phyloP scores from a whole-genome alignment of 2,888 invertebrate genomes.

The Polymixis lichenea region DNA sequence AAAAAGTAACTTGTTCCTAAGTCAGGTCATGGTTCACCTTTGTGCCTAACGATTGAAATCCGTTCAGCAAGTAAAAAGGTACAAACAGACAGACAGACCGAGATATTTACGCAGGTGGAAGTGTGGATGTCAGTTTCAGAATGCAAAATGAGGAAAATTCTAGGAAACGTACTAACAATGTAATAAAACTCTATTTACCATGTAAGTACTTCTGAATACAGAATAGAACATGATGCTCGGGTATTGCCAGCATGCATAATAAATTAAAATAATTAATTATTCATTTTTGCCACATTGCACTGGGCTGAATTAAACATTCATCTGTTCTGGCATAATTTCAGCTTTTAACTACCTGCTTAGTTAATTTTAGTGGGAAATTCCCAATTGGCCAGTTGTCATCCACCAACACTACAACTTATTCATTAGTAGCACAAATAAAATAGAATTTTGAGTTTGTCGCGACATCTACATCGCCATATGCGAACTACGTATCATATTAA shows the following conservation, averaged over 20 bases:
- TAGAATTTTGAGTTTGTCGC: background rate
- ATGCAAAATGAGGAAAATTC: background rate
- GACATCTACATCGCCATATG: background rate
- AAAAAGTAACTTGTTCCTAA: no score
- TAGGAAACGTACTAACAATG: background rate
- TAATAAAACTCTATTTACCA: constrained; percentile 11
- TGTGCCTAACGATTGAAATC: no score
- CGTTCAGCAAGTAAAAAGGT: no score
- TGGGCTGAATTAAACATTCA: constrained; percentile 21
- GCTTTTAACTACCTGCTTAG: background rate
- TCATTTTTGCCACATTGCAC: constrained; percentile 26
- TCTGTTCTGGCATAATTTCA: constrained; percentile 5
- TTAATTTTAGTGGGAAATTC: background rate
- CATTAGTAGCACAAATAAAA: background rate
- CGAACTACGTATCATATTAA: background rate
- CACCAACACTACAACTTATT: background rate
- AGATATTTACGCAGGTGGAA: no score
- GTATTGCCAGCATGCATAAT: constrained; percentile 18
- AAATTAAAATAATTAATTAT: constrained; percentile 28
- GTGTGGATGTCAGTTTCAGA: no score
- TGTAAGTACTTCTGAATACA: constrained; percentile 15
- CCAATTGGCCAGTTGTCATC: background rate
- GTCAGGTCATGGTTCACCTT: no score
- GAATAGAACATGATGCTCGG: background rate
- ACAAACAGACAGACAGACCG: no score